These are phyloP conservation scores for Bugula neritina DNA, from an alignment of 2,888 invertebrate genomes.

Conservation along the genomic window DNA sequence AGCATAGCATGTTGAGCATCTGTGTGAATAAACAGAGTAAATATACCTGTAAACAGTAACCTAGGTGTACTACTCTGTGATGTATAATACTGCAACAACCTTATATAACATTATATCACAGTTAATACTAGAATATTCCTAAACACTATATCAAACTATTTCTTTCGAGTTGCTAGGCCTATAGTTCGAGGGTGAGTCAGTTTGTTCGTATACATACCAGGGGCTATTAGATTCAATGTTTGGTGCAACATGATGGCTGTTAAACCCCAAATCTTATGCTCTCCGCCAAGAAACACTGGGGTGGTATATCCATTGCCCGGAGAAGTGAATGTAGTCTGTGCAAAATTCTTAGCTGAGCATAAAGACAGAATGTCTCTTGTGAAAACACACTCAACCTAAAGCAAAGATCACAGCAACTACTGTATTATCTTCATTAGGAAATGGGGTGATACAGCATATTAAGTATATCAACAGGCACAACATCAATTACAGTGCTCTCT, in stretches of 20 bases:
- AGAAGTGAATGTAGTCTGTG: constrained; percentile 36
- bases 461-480: too few species aligned
- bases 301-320: constrained; percentile 38
- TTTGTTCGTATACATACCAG: constrained; percentile 38
- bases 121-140: background rate
- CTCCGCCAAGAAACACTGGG: constrained; percentile 40
- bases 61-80: background rate
- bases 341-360: constrained; percentile 35
- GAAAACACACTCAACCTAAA: constrained; percentile 56
- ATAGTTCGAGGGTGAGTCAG: background rate
- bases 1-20: too few species aligned
- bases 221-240: constrained; percentile 40
- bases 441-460: too few species aligned
- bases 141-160: background rate
- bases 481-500: too few species aligned
- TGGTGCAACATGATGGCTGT: constrained; percentile 50
- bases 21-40: too few species aligned
- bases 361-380: constrained; percentile 37
- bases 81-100: background rate
- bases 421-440: too few species aligned
- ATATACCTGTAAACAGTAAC: background rate
- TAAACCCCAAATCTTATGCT: constrained; percentile 52
- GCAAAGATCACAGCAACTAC: too few species aligned
- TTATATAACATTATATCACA: background rate
- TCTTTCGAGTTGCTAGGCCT: background rate